Evolutionary conservation across 2,888 invertebrate species (phyloP).

Genomic region (Watsonalla cultraria): DNA sequence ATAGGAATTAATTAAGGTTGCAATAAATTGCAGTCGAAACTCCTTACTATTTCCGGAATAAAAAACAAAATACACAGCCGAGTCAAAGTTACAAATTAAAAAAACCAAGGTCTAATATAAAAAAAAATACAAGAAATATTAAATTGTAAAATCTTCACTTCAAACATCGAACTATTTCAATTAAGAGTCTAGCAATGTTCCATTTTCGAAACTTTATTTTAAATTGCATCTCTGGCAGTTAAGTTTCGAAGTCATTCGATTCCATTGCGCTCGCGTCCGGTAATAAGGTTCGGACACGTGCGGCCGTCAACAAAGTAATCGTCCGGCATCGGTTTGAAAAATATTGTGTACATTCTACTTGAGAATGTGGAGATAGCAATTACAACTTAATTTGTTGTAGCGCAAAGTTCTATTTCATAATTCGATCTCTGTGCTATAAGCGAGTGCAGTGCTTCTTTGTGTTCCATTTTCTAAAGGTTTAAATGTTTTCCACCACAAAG

Average conservation of each 20-base stretch:
- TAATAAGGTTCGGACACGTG: constrained; percentile 46
- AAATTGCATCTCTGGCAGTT: constrained; percentile 48
- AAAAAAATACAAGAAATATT: background rate
- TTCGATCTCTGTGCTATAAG: no score
- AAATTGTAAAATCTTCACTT: constrained; percentile 5
- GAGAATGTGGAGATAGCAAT: no score
- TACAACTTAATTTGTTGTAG: no score
- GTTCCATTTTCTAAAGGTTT: no score
- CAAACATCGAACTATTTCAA: constrained; percentile 64
- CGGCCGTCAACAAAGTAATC: constrained; percentile 41
- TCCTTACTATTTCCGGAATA: no score
- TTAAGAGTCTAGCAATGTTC: constrained; percentile 58
- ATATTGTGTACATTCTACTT: constrained; percentile 8
- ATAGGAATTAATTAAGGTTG: no score
- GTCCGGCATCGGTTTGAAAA: constrained; percentile 24
- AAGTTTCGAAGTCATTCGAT: constrained; percentile 46
- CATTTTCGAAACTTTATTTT: constrained; percentile 60
- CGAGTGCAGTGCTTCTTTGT: no score
- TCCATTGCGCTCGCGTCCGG: constrained; percentile 30
- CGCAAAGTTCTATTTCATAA: no score
- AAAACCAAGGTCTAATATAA: no score
- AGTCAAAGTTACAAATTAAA: no score
- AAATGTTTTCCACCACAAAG: background rate
- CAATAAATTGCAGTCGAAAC: no score
- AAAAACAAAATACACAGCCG: no score